phyloP scores from a whole-genome alignment of 2,888 invertebrate species.

The Acanthosepion pharaonis region DNA sequence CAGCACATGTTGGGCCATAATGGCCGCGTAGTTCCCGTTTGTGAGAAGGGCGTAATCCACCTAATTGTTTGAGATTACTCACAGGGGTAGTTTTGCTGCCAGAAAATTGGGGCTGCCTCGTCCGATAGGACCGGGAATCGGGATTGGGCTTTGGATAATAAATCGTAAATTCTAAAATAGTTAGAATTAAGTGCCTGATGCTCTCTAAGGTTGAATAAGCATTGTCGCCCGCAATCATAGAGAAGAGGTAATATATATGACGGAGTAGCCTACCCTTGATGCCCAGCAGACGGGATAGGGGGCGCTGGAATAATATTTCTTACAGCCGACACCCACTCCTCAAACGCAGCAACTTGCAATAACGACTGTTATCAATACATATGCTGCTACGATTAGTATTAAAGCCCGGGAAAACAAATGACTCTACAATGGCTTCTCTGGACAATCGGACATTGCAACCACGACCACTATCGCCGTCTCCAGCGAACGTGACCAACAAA shows the following conservation, averaged over 20 bases:
- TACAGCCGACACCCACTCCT: too few species aligned
- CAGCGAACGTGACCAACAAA: too few species aligned
- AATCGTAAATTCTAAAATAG: background rate
- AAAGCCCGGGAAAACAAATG: too few species aligned
- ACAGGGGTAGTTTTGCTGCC: slow-evolving; percentile 33
- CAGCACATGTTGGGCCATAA: background rate
- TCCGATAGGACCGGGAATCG: background rate
- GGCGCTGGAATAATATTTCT: too few species aligned
- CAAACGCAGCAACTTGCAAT: too few species aligned
- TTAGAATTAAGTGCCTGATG: slow-evolving; percentile 6
- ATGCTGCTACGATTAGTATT: too few species aligned
- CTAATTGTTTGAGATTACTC: slow-evolving; percentile 33
- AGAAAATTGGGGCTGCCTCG: slow-evolving; percentile 3
- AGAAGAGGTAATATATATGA: background rate
- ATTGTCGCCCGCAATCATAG: background rate
- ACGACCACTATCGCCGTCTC: too few species aligned
- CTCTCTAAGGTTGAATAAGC: background rate
- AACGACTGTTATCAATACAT: too few species aligned
- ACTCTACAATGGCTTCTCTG: too few species aligned
- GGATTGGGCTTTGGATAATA: background rate
- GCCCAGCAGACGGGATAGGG: too few species aligned
- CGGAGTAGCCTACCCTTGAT: too few species aligned
- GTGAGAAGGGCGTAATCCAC: slow-evolving; percentile 2
- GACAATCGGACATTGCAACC: too few species aligned
- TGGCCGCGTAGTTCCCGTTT: slow-evolving; percentile 20